Evolutionary conservation across 2,888 invertebrate genomes (phyloP), one percentile per base, ranked within the genome.

Genomic region (Brachynemurus nebulosus): DNA sequence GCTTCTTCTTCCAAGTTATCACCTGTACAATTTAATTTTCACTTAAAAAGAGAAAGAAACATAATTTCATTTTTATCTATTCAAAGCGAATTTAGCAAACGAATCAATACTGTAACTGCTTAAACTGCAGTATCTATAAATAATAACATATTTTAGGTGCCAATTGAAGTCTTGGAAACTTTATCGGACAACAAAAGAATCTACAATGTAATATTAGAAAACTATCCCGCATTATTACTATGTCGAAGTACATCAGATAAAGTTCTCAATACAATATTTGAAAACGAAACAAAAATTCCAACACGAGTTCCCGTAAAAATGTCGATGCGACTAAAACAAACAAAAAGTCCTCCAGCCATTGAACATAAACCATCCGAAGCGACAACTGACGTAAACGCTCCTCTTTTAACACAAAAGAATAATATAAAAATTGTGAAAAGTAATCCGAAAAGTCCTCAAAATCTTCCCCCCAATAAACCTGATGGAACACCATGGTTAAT

Each of bases 171-270:
- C 18, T 56, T 80, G 42, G 77, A 80, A 55, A 68, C 68, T n/a
- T 58, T 81, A 16, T 65, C 73, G 48, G 61, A 72, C 35, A 81
- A 81, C 55, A 76, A 76, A 48, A 71, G 72, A 40, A 63, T 81
- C 5, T 81, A 79, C 61, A 78, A 76, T 48, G 74, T 81, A 9
- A 76, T 83, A 46, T 61, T 83, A 50, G 78, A 80, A 57, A 81
- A 81, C 55, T 82, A 83, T 58, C 83, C 83, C 4, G 77, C 77
- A 44, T 59, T 83, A 27, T 58, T 83, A 44, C 66, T 74, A 34
- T 69, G 78, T 50, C 68, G 76, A 54, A 76, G 78, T 54, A 67
- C 69, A 41, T 80, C 80, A 1, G 80, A 79, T 52, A 74, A 75
- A 42, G 74, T 74, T 49, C 57, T 80, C 2, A 61, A 65, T 50